Conservation (phyloP, 2,888 invertebrate species). For the Drosophila pseudotalamancana region DNA sequence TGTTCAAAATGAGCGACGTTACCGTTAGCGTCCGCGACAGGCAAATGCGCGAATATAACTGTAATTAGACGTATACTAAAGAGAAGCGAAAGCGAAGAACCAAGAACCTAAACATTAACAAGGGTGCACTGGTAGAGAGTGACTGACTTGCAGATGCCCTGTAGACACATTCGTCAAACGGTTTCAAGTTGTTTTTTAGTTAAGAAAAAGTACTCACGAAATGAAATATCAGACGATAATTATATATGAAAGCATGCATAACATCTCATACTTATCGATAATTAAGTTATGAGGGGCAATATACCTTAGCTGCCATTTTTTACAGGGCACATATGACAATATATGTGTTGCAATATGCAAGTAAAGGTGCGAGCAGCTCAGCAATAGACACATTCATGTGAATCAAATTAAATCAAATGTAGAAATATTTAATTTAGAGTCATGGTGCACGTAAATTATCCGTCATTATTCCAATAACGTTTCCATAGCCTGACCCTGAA, state of each 20-base stretch:
- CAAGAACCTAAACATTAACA: constrained; percentile 13
- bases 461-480: background rate
- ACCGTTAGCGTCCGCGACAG: constrained; percentile 38
- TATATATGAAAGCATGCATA: too few species aligned
- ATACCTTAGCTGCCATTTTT: too few species aligned
- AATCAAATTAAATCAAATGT: constrained; percentile 21
- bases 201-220: too few species aligned
- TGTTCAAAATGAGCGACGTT: background rate
- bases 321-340: background rate
- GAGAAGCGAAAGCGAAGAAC: constrained; percentile 10
- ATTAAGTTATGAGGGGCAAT: too few species aligned
- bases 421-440: constrained; percentile 15
- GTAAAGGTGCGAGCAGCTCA: constrained; percentile 15
- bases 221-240: too few species aligned
- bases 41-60: constrained; percentile 36
- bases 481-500: constrained; percentile 3
- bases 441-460: background rate
- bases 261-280: background rate
- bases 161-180: too few species aligned
- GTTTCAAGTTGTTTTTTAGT: too few species aligned
- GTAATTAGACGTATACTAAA: constrained; percentile 41
- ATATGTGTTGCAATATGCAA: constrained; percentile 1
- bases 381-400: constrained; percentile 10
- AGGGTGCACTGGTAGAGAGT: background rate
- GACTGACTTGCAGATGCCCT: background rate